Evolutionary conservation across 2,888 invertebrate genomes (phyloP).

Genomic region (Nemapogon koenigi): DNA sequence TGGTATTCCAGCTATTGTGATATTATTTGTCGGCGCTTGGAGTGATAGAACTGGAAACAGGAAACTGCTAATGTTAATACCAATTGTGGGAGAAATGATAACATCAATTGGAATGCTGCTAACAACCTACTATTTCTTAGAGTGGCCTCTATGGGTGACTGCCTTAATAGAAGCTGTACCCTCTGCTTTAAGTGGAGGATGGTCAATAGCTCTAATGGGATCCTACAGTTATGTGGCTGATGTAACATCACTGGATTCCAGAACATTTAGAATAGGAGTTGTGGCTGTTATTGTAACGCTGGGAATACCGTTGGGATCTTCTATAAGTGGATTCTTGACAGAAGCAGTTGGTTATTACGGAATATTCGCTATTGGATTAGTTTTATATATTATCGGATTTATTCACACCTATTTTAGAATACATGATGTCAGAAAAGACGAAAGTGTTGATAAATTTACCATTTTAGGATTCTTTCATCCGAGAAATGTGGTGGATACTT

Average conservation of each 20-base stretch:
- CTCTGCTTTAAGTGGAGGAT: conserved; percentile 64
- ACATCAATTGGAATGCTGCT: conserved; percentile 52
- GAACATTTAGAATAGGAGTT: conserved; percentile 68
- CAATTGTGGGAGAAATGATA: conserved; percentile 60
- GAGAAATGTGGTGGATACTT: conserved; percentile 41
- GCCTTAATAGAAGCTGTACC: conserved; percentile 61
- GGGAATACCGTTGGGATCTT: conserved; percentile 52
- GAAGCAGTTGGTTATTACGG: conserved; percentile 52
- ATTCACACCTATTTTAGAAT: conserved; percentile 39
- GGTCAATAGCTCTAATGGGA: conserved; percentile 61
- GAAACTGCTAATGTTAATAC: conserved; percentile 62
- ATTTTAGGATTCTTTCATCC: conserved; percentile 35
- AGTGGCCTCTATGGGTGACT: conserved; percentile 61
- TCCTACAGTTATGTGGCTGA: conserved; percentile 68
- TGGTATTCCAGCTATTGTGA: conserved; percentile 57
- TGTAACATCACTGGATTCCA: conserved; percentile 60
- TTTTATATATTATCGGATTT: conserved; percentile 36
- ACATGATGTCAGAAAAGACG: conserved; percentile 30
- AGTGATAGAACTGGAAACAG: conserved; percentile 65
- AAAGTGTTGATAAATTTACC: conserved; percentile 3
- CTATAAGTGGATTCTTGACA: conserved; percentile 59
- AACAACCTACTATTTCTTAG: conserved; percentile 60
- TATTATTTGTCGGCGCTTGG: conserved; percentile 68
- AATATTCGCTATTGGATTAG: conserved; percentile 37
- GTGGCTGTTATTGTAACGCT: conserved; percentile 59